Conservation (phyloP, 2,888 invertebrate genomes). For the Drepanosiphum platanoidis region DNA sequence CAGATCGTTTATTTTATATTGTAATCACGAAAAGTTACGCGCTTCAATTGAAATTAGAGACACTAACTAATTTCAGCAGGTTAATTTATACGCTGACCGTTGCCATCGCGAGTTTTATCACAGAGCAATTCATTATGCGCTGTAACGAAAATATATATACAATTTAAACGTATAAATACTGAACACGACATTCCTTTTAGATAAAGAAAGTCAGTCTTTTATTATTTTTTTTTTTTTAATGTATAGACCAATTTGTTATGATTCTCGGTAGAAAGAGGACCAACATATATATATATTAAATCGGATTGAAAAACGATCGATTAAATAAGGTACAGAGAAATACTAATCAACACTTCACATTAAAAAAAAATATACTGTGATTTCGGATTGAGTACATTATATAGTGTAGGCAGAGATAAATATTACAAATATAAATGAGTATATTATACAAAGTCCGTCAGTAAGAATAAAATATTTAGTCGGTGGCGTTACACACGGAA, state of each 20-base stretch:
- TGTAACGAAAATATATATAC: background rate
- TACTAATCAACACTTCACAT: constrained; percentile 25
- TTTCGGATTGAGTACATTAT: background rate
- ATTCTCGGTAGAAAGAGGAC: background rate
- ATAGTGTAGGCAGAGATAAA: background rate
- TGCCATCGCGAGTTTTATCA: background rate
- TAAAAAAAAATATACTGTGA: constrained; percentile 16
- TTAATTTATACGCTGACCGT: constrained; percentile 15
- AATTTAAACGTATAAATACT: constrained; percentile 4
- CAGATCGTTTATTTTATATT: background rate
- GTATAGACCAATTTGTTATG: constrained; percentile 28
- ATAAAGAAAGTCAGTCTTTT: constrained; percentile 23
- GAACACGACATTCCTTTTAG: constrained; percentile 40
- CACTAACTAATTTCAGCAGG: background rate
- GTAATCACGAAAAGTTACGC: background rate
- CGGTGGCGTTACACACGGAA: constrained; percentile 21
- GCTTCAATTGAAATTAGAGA: background rate
- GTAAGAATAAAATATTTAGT: background rate
- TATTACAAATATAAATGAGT: background rate
- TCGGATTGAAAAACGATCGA: constrained; percentile 7
- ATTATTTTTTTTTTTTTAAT: constrained; percentile 2
- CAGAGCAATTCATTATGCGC: background rate
- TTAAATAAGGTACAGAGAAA: constrained; percentile 4
- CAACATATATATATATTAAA: constrained; percentile 28
- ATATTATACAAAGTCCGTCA: background rate